These are phyloP conservation scores for Anisognathus igniventris DNA, from an alignment of 2,797 vertebrate genomes.

Conservation along the genomic window DNA sequence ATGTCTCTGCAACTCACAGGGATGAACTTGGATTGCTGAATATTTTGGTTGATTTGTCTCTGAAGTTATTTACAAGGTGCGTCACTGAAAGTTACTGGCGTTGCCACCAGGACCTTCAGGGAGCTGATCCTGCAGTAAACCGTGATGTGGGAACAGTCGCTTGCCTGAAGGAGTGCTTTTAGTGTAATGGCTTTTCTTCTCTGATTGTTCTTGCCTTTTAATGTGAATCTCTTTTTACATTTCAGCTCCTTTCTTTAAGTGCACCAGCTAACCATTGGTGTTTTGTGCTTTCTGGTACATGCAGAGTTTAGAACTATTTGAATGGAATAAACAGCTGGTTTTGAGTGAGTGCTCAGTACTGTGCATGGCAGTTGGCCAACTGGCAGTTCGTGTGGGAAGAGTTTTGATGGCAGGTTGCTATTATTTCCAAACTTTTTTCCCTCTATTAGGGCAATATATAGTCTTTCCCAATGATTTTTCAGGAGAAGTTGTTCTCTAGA, in stretches of 20 bases:
- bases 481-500: neutral
- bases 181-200: neutral
- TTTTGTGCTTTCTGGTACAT: neutral
- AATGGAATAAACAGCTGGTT: neutral
- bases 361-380: accelerated
- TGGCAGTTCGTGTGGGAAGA: neutral
- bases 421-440: neutral
- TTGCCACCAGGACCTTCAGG: neutral
- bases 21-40: neutral
- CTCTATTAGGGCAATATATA: neutral
- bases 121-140: neutral
- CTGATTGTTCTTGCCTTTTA: neutral
- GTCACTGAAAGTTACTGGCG: neutral
- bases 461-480: neutral
- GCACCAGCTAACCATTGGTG: neutral
- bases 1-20: neutral
- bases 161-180: neutral
- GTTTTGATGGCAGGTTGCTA: neutral
- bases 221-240: neutral
- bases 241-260: neutral
- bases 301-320: neutral
- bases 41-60: neutral
- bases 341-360: neutral
- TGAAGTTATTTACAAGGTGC: neutral
- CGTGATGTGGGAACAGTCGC: accelerated